phyloP scores from a whole-genome alignment of 2,797 vertebrate species.

The Brotogeris chrysoptera region DNA sequence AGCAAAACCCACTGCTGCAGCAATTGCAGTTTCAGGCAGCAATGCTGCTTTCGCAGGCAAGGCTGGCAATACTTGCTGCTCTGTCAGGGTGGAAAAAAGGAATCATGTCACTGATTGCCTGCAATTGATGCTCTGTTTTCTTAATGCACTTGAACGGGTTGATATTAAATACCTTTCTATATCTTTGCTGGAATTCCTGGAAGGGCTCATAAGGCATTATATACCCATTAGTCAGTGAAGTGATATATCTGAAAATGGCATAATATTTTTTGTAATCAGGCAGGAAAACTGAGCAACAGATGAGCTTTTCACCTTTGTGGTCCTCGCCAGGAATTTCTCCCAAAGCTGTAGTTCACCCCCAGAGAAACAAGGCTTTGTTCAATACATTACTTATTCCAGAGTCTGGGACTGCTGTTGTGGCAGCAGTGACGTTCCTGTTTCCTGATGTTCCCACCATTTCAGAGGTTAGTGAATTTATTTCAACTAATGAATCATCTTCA shows the following conservation, averaged over 20 bases:
- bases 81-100: neutral
- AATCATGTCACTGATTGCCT: neutral
- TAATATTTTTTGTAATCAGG: no score
- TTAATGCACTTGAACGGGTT: rapidly evolving
- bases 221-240: neutral
- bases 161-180: neutral
- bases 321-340: neutral
- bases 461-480: neutral
- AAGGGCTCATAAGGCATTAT: neutral
- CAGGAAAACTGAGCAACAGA: neutral
- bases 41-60: neutral
- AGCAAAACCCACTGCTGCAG: neutral
- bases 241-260: rapidly evolving
- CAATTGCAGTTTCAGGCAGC: rapidly evolving
- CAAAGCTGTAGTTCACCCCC: neutral
- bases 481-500: neutral
- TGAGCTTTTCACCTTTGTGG: neutral
- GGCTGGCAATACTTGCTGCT: no score
- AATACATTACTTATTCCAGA: rapidly evolving
- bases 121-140: neutral
- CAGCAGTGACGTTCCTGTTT: neutral
- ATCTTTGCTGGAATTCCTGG: neutral
- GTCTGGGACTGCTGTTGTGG: neutral
- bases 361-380: neutral
- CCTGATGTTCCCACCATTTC: neutral